Conservation (phyloP, 1,140 invertebrate genomes). For the Ctenoplectra terminalis region DNA sequence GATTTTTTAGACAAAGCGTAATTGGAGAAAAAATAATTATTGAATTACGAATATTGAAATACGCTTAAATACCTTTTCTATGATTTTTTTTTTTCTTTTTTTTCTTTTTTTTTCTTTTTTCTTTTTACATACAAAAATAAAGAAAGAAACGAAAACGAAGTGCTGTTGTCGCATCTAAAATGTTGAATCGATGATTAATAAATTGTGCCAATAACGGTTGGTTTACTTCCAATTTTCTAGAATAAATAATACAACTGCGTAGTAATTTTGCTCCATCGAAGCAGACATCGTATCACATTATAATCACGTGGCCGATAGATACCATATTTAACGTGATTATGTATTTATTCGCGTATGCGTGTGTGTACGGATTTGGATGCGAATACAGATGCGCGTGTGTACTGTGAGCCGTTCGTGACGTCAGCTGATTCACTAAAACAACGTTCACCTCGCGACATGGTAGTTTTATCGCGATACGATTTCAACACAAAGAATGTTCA, state of each 20-base stretch:
- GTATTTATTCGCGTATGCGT: background rate
- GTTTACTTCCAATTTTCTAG: slow-evolving; percentile 42
- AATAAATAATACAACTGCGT: slow-evolving; percentile 52
- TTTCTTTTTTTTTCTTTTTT: too few species aligned
- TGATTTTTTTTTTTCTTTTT: too few species aligned
- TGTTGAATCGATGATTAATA: background rate
- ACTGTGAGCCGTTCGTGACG: slow-evolving; percentile 3
- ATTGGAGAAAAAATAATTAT: background rate
- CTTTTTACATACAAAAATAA: background rate
- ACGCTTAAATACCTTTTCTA: too few species aligned
- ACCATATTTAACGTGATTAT: slow-evolving; percentile 18
- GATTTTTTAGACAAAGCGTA: background rate
- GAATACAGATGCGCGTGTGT: background rate
- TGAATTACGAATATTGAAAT: too few species aligned
- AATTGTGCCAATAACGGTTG: slow-evolving; percentile 14
- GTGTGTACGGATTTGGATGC: background rate
- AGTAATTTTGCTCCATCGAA: slow-evolving; percentile 45
- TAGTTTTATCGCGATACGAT: slow-evolving; percentile 29
- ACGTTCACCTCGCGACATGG: background rate
- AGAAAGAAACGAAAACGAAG: background rate
- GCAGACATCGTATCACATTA: slow-evolving; percentile 52
- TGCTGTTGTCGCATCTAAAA: background rate
- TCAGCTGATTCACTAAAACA: slow-evolving; percentile 2
- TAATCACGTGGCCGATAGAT: slow-evolving; percentile 60
- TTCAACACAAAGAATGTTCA: background rate